Base-by-base conservation (phyloP, 2,888 invertebrate species). In the Ormyrus thymus region DNA sequence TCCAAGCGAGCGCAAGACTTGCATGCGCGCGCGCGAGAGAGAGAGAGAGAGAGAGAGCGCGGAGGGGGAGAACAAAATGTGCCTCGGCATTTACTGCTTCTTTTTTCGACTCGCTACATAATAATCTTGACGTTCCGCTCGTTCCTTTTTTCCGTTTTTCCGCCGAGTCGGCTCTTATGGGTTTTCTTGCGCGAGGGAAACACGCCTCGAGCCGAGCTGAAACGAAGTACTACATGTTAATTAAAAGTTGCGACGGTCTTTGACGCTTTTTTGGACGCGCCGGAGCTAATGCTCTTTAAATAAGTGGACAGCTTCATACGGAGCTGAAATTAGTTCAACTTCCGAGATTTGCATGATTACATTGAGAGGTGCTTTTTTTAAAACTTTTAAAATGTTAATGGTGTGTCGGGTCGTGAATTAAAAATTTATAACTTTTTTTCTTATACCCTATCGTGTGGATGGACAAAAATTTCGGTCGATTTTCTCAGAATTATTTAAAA, bases 101-200 rank as follows among this genome's bases (percentile, higher is more conserved):
- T 51, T 50, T 59, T 71, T 71, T 53, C n/a, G n/a, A 10, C 48
- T 58, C 53, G 56, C 70, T 70, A 59, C 59, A 59, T 71, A 51
- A 71, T 71, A 71, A 71, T 71, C 70, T 59, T 55, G 56, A 56
- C 70, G 72, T 50, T 48, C 29, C 29, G 1, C 13, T 8, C 15
- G 55, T 43, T 11, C 72, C 53, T 72, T 62, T 72, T 53, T 62
- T 55, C 56, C 15, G 29, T n/a, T 48, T 15, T 64, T 4, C 13
- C 29, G 11, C 11, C 53, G 53, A 4, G 10, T 68, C 43, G 15
- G 29, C 11, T 10, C 43, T 65, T 29, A 29, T 29, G 29, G 29
- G 29, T 29, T 29, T 65, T 65, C 50, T 65, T n/a, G 65, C 65
- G 56, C 45, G 29, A 29, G 29, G 29, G 29, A 29, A 29, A 29